Evolutionary conservation across 2,888 invertebrate species (phyloP), one percentile per base, ranked within the genome.

Genomic region (Scaptomyza reducta): DNA sequence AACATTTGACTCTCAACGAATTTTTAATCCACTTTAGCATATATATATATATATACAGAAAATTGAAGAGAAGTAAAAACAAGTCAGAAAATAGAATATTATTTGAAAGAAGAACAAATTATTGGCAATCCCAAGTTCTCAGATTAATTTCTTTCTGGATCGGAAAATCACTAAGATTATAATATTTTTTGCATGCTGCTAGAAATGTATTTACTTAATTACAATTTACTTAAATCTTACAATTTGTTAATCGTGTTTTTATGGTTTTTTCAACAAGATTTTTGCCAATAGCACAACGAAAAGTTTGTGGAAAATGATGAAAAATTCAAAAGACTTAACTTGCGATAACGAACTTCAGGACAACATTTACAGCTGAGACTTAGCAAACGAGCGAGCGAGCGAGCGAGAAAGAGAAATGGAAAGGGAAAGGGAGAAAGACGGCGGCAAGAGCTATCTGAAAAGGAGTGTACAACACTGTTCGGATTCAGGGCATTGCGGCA

Each of bases 401-500:
- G 16, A 16, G 2, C 9, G 40, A 16, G 7, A 38, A 1, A 9
- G 35, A 10, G 11, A 47, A 16, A 29, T 1, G 9, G 29, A 1
- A 9, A 29, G 10, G 2, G 9, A 31, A 3, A 31, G 10, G 3
- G 31, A 31, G 31, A 47, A 7, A n/a, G 22, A 11, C 13, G 22
- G 29, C 11, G 31, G 41, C 10, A 13, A 41, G 31, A 11, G 4
- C 6, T 6, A 58, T 44, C 16, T 35, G 18, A 46, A 13, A 13
- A 18, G 18, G 47, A 27, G 13, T 27, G 42, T 38, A 31, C 47
- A 31, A 27, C 18, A 42, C 38, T 38, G 31, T 38, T 47, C 31
- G 47, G 47, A 49, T 40, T 49, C 29, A 38, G 71, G 44, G 63
- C 50, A 70, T 68, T 62, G 71, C 62, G 63, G 68, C 71, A 68